Percentiles rank a stretch among this genome's conserved stretches.
These are phyloP conservation scores for Rhinella marina DNA, from an alignment of 2,797 vertebrate species.

Conservation along the genomic window DNA sequence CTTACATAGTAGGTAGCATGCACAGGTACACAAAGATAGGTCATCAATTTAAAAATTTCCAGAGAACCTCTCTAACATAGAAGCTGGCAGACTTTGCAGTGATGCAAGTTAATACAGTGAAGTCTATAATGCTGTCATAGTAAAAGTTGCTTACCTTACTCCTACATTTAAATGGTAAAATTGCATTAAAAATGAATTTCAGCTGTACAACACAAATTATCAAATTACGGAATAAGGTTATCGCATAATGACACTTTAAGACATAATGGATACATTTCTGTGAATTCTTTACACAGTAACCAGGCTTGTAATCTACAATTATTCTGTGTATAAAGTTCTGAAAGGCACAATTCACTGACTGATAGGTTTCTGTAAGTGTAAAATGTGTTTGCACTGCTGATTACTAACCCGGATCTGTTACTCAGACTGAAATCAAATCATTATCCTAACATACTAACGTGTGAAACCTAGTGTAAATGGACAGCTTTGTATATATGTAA, in stretches of 20 bases:
- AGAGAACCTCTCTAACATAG: too few species aligned
- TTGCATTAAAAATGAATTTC: not conserved
- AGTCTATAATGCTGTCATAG: too few species aligned
- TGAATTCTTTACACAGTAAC: not conserved
- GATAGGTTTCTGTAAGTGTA: not conserved
- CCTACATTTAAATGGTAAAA: too few species aligned
- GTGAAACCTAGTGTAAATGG: conserved; percentile 14
- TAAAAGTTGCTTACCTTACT: too few species aligned
- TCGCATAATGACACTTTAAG: not conserved
- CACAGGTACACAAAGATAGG: too few species aligned
- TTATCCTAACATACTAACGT: not conserved
- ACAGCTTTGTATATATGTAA: conserved; percentile 6
- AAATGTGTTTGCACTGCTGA: not conserved
- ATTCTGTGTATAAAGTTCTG: not conserved
- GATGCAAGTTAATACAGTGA: too few species aligned
- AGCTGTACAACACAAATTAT: not conserved
- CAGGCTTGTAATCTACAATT: not conserved
- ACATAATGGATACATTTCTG: not conserved
- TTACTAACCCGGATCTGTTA: conserved; percentile 6
- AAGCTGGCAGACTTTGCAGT: too few species aligned
- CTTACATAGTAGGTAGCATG: too few species aligned
- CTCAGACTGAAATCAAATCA: not conserved
- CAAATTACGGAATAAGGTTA: not conserved
- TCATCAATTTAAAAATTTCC: too few species aligned
- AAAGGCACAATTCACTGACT: conserved; percentile 19